Evolutionary conservation across 2,797 vertebrate species (phyloP).

Genomic region (Cuculus canorus): DNA sequence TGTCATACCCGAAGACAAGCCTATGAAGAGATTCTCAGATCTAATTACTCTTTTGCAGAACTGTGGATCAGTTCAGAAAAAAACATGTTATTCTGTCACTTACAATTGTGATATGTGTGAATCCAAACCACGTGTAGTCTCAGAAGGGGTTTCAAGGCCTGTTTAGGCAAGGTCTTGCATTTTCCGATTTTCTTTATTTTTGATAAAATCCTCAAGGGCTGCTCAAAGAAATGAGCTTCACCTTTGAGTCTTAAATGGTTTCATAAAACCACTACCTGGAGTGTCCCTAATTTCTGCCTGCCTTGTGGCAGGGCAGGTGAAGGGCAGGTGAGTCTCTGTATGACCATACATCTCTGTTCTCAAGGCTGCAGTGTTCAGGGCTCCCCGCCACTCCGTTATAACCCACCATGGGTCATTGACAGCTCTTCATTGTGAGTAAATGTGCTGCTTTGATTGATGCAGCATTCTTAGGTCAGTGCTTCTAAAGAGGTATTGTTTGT

Average conservation of each 20-base stretch:
- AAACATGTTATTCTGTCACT: background rate
- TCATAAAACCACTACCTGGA: background rate
- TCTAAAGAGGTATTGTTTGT: background rate
- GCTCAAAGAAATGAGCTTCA: background rate
- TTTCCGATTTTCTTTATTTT: background rate
- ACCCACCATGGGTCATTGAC: background rate
- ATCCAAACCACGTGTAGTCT: background rate
- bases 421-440: background rate
- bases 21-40: background rate
- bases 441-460: background rate
- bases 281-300: background rate
- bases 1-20: background rate
- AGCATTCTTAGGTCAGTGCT: background rate
- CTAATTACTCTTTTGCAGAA: background rate
- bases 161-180: background rate
- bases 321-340: background rate
- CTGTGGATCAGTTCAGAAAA: background rate
- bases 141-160: background rate
- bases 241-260: background rate
- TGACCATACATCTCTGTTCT: background rate
- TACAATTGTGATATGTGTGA: rapidly evolving
- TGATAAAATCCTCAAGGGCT: background rate
- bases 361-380: background rate
- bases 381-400: background rate
- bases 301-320: background rate